These are phyloP conservation scores for Melanerpes formicivorus DNA, from an alignment of 2,113 vertebrate genomes.

Conservation along the genomic window DNA sequence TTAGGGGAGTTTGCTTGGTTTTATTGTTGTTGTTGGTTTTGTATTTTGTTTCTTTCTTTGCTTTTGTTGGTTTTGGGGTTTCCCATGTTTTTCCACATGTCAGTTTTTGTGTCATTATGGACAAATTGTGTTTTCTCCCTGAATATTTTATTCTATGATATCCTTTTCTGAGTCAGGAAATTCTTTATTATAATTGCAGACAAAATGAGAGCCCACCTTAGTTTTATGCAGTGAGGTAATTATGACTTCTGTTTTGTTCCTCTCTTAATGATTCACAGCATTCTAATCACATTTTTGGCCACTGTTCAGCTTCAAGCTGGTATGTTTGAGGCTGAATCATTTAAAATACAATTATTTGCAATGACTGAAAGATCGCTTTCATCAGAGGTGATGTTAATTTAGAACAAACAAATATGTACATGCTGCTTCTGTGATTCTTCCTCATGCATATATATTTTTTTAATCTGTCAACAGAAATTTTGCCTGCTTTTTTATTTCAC, in stretches of 20 bases:
- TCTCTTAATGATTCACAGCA: neutral
- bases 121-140: neutral
- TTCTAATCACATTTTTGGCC: neutral
- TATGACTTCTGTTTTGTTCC: neutral
- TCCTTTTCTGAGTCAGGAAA: neutral
- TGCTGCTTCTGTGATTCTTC: neutral
- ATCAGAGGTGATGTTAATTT: neutral
- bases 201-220: neutral
- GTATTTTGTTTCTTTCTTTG: neutral
- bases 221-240: neutral
- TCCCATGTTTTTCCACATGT: neutral
- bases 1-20: too few species aligned
- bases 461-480: neutral
- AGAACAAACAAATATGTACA: neutral
- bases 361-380: neutral
- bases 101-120: neutral
- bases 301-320: neutral
- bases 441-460: neutral
- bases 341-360: neutral
- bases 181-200: neutral
- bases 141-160: neutral
- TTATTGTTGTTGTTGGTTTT: too few species aligned
- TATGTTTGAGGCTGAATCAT: neutral
- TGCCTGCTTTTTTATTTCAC: neutral
- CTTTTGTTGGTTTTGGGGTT: neutral